Evolutionary conservation across 2,113 vertebrate species (phyloP).

Genomic region (Craseonycteris thonglongyai): DNA sequence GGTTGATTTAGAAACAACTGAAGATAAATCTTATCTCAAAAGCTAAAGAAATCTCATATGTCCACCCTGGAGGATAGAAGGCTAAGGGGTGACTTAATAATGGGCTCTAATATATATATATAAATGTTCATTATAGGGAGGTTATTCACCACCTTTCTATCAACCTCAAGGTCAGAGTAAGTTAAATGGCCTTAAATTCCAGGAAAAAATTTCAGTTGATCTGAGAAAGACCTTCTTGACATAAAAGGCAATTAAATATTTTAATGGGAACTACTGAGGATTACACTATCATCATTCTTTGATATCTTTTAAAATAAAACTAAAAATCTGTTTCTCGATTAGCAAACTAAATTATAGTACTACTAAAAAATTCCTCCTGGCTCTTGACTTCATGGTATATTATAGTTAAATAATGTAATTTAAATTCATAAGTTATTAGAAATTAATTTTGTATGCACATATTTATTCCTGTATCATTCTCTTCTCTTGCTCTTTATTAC

Average conservation of each 20-base stretch:
- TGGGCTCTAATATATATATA: background rate
- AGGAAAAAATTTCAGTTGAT: conserved; percentile 17
- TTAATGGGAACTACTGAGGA: background rate
- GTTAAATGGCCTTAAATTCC: conserved; percentile 22
- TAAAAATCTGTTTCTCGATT: background rate
- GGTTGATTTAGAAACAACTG: background rate
- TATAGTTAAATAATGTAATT: background rate
- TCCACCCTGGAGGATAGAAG: background rate
- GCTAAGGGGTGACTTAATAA: background rate
- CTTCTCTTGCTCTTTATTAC: background rate
- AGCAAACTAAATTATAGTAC: background rate
- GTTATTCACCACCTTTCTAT: background rate
- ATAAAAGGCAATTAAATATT: conserved; percentile 28
- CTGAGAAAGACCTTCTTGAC: conserved; percentile 18
- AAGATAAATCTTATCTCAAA: background rate
- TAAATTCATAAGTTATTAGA: background rate
- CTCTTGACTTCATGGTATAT: background rate
- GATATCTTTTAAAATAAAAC: conserved; percentile 41
- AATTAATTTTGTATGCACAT: background rate
- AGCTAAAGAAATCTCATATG: background rate
- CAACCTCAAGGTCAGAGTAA: conserved; percentile 43
- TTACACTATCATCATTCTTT: background rate
- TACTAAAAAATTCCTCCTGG: background rate
- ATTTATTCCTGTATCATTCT: background rate
- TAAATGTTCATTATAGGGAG: background rate